Conservation (phyloP, 1,140 invertebrate genomes). For the Bombus breviceps region DNA sequence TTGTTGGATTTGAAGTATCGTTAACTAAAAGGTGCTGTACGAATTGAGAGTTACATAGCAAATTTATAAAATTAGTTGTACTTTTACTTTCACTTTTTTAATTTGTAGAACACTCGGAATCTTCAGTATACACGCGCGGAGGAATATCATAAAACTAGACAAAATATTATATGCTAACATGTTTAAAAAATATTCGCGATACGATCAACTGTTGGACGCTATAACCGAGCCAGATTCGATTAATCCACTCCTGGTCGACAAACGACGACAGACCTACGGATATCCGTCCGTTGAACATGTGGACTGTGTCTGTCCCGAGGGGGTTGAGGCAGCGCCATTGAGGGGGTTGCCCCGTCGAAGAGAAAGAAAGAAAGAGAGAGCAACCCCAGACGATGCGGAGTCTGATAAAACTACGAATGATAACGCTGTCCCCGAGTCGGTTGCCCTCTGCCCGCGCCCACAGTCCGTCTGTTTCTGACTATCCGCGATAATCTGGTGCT, state of each 20-base stretch:
- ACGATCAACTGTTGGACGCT: not conserved
- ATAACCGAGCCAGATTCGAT: not conserved
- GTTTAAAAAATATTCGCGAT: not conserved
- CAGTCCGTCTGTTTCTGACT: conserved; percentile 72
- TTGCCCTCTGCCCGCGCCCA: conserved; percentile 25
- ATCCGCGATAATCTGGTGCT: conserved; percentile 68
- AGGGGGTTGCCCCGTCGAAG: conserved; percentile 48
- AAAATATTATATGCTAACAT: no score
- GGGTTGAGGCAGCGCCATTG: conserved; percentile 33
- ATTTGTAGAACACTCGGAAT: no score
- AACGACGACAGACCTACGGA: conserved; percentile 3
- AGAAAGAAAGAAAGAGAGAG: conserved; percentile 43
- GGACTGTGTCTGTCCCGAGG: conserved; percentile 43
- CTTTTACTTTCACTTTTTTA: no score
- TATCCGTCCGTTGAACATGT: conserved; percentile 28
- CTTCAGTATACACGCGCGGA: no score
- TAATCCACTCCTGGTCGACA: conserved; percentile 44
- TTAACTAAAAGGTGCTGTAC: no score
- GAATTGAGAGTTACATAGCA: no score
- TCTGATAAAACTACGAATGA: conserved; percentile 72
- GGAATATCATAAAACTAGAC: no score
- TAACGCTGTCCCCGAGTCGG: conserved; percentile 67
- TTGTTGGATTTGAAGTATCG: no score
- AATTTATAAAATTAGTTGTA: no score
- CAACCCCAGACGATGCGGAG: conserved; percentile 74